Evolutionary conservation across 2,888 invertebrate species (phyloP).

Genomic region (Elmis aenea): DNA sequence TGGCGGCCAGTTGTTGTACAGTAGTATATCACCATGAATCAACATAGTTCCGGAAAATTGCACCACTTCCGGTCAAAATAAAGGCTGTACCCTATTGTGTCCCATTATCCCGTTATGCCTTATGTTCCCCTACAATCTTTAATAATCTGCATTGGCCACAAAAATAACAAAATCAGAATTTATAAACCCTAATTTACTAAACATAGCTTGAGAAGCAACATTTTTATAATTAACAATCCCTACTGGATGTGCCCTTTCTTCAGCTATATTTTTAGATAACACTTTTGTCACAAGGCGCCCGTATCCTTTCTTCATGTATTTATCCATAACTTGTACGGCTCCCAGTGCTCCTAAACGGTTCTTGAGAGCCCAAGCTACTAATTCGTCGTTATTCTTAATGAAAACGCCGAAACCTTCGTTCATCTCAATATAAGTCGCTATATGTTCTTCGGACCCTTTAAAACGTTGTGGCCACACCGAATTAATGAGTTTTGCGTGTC

Average conservation of each 20-base stretch:
- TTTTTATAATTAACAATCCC: conserved; percentile 38
- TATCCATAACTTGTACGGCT: conserved; percentile 38
- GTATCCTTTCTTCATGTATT: conserved; percentile 40
- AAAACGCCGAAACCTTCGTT: conserved; percentile 43
- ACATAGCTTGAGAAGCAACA: conserved; percentile 37
- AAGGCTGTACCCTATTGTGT: too few species aligned
- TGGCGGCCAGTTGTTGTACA: too few species aligned
- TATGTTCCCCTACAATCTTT: too few species aligned
- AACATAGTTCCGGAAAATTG: too few species aligned
- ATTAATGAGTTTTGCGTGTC: conserved; percentile 34
- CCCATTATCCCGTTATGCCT: too few species aligned
- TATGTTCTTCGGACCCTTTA: conserved; percentile 32
- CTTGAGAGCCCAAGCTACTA: conserved; percentile 42
- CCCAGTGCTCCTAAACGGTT: conserved; percentile 38
- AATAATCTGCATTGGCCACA: conserved; percentile 1
- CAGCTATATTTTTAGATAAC: conserved; percentile 36
- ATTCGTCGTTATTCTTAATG: conserved; percentile 33
- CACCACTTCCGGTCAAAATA: too few species aligned
- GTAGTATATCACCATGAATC: too few species aligned
- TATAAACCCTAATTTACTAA: conserved; percentile 35
- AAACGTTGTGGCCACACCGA: conserved; percentile 38
- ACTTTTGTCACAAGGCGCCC: conserved; percentile 37
- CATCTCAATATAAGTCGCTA: conserved; percentile 33
- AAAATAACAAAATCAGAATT: conserved; percentile 5
- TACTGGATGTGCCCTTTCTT: conserved; percentile 33